Evolutionary conservation across 1,140 invertebrate genomes (phyloP), one percentile per base, ranked within the genome.

Genomic region (Archivesica marissinica): DNA sequence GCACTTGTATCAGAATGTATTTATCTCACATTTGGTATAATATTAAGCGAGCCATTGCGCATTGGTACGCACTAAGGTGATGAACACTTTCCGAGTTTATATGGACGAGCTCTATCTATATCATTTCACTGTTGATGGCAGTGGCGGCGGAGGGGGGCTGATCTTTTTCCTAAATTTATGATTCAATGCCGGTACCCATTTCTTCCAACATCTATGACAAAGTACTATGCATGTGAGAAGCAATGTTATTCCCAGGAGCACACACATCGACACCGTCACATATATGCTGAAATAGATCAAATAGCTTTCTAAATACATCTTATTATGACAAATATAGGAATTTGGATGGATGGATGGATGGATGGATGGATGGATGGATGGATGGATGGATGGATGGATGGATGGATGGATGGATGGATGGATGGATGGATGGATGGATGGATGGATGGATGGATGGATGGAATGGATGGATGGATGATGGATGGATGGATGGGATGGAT

Each of bases 131-230:
- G 59, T 64, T 13, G 59, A 33, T 15, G 2, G 1, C 11, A 35
- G 33, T 13, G 38, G 23, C 20, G 59, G 59, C 0, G 68, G 68
- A 1, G 68, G 68, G 30, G 68, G 68, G 15, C 68, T 44, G 15
- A 72, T 72, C 35, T 72, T 72, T 4, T 72, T 41, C 50, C 39
- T 50, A 1, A 72, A 11, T 4, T 44, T 47, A 25, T 72, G 50
- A 47, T 33, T 72, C 20, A 72, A 72, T 33, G 44, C 15, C 3
- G 68, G 68, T 20, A 72, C 50, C 68, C 68, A 72, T 50, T 72
- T 72, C 41, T 44, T 72, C 68, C 68, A 72, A 20, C 68, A 72
- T 50, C 68, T 72, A 72, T 72, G 68, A 72, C 68, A 72, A 17
- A 50, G 17, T 25, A 72, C 68, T 30, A 15, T 20, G 1, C 50